Base-by-base conservation (phyloP, 2,797 vertebrate species). In the Sternotherus odoratus region DNA sequence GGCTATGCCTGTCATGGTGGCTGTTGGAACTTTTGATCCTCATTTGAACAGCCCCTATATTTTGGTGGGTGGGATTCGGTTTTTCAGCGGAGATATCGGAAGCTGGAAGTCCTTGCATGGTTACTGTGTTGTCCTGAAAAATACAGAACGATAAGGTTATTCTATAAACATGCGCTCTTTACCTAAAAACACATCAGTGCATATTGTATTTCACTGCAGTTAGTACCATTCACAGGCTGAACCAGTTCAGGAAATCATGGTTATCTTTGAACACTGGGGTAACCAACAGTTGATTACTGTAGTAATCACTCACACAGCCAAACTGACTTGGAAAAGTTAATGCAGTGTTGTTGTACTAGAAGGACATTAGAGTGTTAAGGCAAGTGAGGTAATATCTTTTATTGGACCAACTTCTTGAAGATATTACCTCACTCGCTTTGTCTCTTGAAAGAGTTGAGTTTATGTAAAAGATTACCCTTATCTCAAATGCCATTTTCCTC, bases 1-100 rank as follows among this genome's bases (percentile, higher is more conserved):
- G 99, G 94, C 99, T 99, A 84, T 99, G 98, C 53, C 99, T 98
- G 19, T 99, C 99, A 2, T 98, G 98, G 79, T 98, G 96, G 86
- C 97, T 98, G 39, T 97, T 97, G 92, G 96, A 95, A 96, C 91
- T 98, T 97, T 99, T 99, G 69, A 98, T 97, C 92, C 99, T 98
- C 98, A 99, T 98, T 97, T 99, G 98, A 91, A 99, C 98, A 6
- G 97, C 94, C 80, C 98, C 98, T 0, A 97, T 96, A 33, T 89
- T 91, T 91, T 98, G 98, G 9, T 92, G 95, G 85, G 98, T 96
- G 90, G 98, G 96, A 95, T 97, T 97, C 93, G 97, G 94, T 82
- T 97, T 98, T 96, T 97, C 97, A 87, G 96, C 87, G 56, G 94
- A 94, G 15, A 36, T 72, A 46, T 98, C 96, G 43, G 97, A 95